Conservation (phyloP, 1,140 invertebrate genomes). For the Idris sp. region DNA sequence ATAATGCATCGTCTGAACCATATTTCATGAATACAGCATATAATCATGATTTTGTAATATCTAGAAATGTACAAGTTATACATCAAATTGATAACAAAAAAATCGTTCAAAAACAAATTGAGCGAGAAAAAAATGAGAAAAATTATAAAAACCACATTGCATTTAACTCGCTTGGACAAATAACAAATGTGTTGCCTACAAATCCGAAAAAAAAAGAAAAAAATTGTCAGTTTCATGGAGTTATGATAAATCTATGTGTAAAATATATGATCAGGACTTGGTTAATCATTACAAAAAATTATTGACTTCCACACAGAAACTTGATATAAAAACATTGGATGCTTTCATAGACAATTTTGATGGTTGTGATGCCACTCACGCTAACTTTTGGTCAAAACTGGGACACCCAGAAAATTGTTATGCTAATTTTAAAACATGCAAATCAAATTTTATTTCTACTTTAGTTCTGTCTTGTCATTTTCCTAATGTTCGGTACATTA, state of each 20-base stretch:
- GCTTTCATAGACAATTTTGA: conserved; percentile 9
- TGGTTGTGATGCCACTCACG: background rate
- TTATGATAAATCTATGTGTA: conserved; percentile 23
- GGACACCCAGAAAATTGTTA: conserved; percentile 13
- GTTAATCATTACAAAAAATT: conserved; percentile 23
- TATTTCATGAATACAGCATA: conserved; percentile 21
- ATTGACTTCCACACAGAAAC: background rate
- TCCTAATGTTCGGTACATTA: background rate
- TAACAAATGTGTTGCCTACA: conserved; percentile 16
- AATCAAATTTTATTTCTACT: background rate
- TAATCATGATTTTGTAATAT: conserved; percentile 2
- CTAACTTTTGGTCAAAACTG: background rate
- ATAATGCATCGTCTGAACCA: conserved; percentile 12
- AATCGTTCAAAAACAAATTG: background rate
- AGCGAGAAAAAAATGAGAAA: too few species aligned
- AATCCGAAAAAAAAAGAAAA: background rate
- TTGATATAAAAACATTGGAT: conserved; percentile 13
- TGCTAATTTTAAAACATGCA: conserved; percentile 5
- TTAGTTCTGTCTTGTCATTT: conserved; percentile 7
- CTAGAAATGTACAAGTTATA: conserved; percentile 1
- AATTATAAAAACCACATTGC: background rate
- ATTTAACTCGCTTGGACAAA: conserved; percentile 11
- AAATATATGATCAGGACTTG: conserved; percentile 15
- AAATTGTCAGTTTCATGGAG: conserved; percentile 9
- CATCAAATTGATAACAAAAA: conserved; percentile 9